Evolutionary conservation across 2,797 vertebrate genomes (phyloP), one percentile per base, ranked within the genome.

Genomic region (Acipenser oxyrinchus): DNA sequence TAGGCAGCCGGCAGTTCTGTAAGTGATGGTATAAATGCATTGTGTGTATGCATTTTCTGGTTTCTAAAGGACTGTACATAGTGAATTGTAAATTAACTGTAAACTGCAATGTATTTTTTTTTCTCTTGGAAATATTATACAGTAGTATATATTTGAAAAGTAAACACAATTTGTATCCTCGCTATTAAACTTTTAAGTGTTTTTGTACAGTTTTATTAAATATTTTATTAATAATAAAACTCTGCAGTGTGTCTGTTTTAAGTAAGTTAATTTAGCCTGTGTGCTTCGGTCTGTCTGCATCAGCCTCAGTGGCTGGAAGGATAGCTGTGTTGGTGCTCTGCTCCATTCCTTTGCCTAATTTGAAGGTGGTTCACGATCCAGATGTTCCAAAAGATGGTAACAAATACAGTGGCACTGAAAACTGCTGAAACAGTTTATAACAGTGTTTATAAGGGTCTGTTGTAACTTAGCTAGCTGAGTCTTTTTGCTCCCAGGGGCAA

Each of bases 131-230:
- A 82, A 88, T 87, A 75, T 86, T 84, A 82, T 84, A 89, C 84
- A 89, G 87, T 86, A 80, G 81, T 86, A 86, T 89, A 85, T 87
- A 89, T 91, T 88, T 90, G 83, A 86, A 84, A 86, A 86, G 83
- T 87, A 88, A 86, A 83, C 81, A 76, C 72, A 82, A 81, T 80
- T 82, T 84, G 70, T 86, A 82, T 82, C 79, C 83, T 77, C 80
- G 76, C 78, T 86, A 79, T 77, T 86, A 89, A 77, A 73, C 78
- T 73, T 69, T 80, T 83, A 75, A 80, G 86, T 86, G 85, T 37
- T 90, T 87, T 89, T 91, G 86, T 92, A 90, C 87, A 92, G 87
- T 74, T 78, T 79, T 84, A 91, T 91, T 91, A 89, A 91, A 91
- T 89, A 86, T 86, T 90, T 90, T 89, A 88, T 87, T 83, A 86